phyloP scores from a whole-genome alignment of 2,797 vertebrate genomes.

The Paramormyrops hopkinsi region DNA sequence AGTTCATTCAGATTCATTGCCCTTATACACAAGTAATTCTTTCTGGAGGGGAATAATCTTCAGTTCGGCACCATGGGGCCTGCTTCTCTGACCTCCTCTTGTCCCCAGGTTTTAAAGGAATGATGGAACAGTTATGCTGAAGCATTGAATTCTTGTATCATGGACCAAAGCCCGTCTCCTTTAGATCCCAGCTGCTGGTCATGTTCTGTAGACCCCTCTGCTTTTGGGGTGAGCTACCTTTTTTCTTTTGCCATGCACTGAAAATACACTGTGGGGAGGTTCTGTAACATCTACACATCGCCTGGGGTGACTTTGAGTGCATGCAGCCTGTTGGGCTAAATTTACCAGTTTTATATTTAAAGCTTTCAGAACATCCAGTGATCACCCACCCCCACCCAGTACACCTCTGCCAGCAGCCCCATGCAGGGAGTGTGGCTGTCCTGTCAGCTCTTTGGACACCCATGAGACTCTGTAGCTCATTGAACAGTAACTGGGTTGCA shows the following conservation, averaged over 20 bases:
- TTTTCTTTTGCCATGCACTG: neutral
- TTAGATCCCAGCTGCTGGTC: neutral
- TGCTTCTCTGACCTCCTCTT: neutral
- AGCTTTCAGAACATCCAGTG: conserved; percentile 11
- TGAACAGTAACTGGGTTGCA: conserved; percentile 3
- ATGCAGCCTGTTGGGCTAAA: neutral
- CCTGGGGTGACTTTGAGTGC: conserved; percentile 10
- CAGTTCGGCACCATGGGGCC: neutral
- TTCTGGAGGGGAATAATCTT: neutral
- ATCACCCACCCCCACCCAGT: neutral
- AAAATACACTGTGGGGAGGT: neutral
- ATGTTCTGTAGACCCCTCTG: neutral
- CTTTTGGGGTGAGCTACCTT: neutral
- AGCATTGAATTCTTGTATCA: neutral
- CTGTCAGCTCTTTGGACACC: neutral
- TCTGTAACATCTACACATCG: neutral
- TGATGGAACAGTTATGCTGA: neutral
- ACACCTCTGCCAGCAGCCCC: neutral
- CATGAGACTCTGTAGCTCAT: neutral
- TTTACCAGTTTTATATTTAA: conserved; percentile 11
- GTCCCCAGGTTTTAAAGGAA: neutral
- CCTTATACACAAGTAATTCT: neutral
- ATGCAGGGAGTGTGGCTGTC: neutral
- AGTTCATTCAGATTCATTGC: neutral
- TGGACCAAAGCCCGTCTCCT: neutral